These are phyloP conservation scores for Aphelocoma californica DNA, from an alignment of 2,797 vertebrate species.

Conservation along the genomic window DNA sequence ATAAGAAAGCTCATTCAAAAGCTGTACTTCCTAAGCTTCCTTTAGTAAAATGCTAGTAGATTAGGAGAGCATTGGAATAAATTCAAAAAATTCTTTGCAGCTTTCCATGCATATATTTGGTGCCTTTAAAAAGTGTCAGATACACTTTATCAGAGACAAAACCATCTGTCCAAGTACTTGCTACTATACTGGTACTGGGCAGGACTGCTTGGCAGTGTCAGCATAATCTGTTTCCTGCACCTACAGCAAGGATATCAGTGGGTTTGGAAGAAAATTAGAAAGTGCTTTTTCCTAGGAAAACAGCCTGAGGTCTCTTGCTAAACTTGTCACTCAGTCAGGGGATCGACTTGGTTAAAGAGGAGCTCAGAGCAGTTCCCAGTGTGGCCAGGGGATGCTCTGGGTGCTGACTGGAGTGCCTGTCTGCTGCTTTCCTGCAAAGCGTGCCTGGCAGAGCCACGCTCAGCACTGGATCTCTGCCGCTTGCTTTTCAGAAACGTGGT, in stretches of 20 bases:
- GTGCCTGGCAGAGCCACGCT: accelerated
- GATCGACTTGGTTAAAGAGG: neutral
- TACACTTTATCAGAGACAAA: neutral
- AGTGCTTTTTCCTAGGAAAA: neutral
- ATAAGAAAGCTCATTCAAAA: neutral
- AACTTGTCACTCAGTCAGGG: neutral
- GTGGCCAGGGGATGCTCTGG: neutral
- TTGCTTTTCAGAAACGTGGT: neutral
- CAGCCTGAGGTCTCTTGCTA: neutral
- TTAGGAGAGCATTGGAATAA: neutral
- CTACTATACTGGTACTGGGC: neutral
- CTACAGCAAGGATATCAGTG: neutral
- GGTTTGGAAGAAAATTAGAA: neutral
- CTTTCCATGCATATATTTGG: neutral
- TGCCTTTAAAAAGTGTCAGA: neutral
- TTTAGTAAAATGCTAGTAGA: neutral
- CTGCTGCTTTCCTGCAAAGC: neutral
- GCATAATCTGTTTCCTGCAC: neutral
- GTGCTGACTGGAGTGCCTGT: neutral
- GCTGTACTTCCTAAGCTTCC: neutral
- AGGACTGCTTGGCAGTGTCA: neutral
- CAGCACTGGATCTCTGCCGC: neutral
- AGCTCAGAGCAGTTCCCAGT: neutral
- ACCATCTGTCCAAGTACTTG: neutral
- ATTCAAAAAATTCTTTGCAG: neutral